A percentile compares a stretch with the other conserved stretches of the same genome.
Conservation (phyloP, 2,113 vertebrate genomes). For the Heterochromis multidens region DNA sequence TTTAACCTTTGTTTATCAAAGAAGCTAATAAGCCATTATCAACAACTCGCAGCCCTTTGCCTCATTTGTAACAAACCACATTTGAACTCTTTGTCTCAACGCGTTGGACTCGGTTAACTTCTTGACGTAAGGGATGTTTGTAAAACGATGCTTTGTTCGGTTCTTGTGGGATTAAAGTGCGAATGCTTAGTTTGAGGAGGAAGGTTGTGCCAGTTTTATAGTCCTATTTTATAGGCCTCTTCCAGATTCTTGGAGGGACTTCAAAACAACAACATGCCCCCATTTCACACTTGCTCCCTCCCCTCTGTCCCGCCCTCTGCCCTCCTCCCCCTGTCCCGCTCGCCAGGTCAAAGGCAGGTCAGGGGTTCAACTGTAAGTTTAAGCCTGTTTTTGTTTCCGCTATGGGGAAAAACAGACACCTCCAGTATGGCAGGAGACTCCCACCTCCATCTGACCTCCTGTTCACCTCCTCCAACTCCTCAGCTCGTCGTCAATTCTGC, state of each 20-base stretch:
- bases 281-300: constrained; percentile 68
- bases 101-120: not conserved
- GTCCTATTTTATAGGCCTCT: constrained; percentile 77
- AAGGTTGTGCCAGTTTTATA: constrained; percentile 71
- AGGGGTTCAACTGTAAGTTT: constrained; percentile 84
- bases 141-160: constrained; percentile 6
- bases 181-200: constrained; percentile 42
- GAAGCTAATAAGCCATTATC: not conserved
- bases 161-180: constrained; percentile 7
- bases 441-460: constrained; percentile 69
- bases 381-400: constrained; percentile 73
- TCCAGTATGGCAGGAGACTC: constrained; percentile 55
- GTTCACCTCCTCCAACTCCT: constrained; percentile 66
- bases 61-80: not conserved
- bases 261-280: constrained; percentile 78
- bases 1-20: not conserved
- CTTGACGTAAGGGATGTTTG: not conserved
- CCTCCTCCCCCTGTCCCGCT: constrained; percentile 50
- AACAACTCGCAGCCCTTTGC: not conserved
- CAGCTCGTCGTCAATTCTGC: constrained; percentile 62
- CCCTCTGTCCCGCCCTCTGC: constrained; percentile 61
- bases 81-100: not conserved
- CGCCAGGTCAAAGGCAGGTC: constrained; percentile 80
- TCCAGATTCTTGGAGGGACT: constrained; percentile 78
- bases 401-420: constrained; percentile 66